Conservation (phyloP, 1,140 invertebrate genomes). For the Tetraneura akinire region DNA sequence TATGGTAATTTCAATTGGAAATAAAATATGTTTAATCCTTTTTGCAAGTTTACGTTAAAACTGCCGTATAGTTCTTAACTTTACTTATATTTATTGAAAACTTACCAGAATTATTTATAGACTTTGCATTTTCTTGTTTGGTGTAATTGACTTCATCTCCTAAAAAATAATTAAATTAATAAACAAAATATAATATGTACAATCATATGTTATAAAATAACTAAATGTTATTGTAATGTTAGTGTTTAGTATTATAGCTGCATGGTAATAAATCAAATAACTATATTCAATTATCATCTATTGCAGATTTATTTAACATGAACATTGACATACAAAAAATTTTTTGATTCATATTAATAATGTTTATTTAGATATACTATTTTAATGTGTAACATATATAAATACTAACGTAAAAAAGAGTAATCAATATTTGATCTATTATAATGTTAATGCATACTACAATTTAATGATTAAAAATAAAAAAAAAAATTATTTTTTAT, state of each 20-base stretch:
- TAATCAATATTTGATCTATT: no score
- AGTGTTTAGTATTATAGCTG: background rate
- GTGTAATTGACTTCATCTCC: conserved; percentile 24
- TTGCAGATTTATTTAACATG: no score
- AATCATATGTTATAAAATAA: background rate
- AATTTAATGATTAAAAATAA: background rate
- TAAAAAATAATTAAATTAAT: conserved; percentile 14
- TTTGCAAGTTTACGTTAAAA: conserved; percentile 19
- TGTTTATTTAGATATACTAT: no score
- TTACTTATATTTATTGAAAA: background rate
- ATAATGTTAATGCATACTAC: no score
- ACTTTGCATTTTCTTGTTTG: conserved; percentile 30
- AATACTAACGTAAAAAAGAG: no score
- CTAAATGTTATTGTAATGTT: background rate
- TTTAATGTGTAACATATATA: no score
- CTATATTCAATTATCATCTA: no score
- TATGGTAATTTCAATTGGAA: conserved; percentile 9
- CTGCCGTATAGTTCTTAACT: background rate
- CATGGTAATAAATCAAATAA: background rate
- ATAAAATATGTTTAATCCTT: background rate
- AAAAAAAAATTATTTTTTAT: no score
- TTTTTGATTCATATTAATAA: no score
- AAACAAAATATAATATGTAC: background rate
- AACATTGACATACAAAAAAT: no score
- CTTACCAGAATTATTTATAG: conserved; percentile 44